Evolutionary conservation across 2,113 vertebrate species (phyloP).

Genomic region (Microcebus lehilahytsara): DNA sequence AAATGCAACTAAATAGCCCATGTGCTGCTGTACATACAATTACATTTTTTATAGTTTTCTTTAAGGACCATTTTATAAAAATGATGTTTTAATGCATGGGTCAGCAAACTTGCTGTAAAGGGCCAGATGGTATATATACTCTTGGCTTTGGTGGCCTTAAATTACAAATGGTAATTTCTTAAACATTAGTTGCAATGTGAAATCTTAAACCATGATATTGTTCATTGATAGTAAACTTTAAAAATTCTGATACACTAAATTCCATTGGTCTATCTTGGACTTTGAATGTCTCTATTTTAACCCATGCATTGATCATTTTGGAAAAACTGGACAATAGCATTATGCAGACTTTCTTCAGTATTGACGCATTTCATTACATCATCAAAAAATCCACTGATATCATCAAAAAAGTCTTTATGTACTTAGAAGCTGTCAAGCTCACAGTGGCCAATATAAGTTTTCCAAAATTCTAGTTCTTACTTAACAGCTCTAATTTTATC

Average conservation of each 20-base stretch:
- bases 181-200: neutral
- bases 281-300: neutral
- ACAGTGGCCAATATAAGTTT: neutral
- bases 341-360: neutral
- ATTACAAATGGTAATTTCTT: neutral
- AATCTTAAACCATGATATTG: neutral
- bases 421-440: neutral
- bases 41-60: neutral
- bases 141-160: neutral
- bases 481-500: conserved; percentile 7
- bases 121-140: neutral
- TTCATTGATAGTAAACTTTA: neutral
- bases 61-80: neutral
- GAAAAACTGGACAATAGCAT: neutral
- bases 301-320: neutral
- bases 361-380: neutral
- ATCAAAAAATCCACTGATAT: neutral
- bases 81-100: neutral
- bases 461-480: conserved; percentile 3
- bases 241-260: neutral
- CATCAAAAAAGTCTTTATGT: neutral
- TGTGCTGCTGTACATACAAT: neutral
- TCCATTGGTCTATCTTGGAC: neutral
- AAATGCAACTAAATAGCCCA: neutral
- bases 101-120: neutral